Evolutionary conservation across 1,140 invertebrate species (phyloP), one percentile per base, ranked within the genome.

Genomic region (Drosophila subpulchrella): DNA sequence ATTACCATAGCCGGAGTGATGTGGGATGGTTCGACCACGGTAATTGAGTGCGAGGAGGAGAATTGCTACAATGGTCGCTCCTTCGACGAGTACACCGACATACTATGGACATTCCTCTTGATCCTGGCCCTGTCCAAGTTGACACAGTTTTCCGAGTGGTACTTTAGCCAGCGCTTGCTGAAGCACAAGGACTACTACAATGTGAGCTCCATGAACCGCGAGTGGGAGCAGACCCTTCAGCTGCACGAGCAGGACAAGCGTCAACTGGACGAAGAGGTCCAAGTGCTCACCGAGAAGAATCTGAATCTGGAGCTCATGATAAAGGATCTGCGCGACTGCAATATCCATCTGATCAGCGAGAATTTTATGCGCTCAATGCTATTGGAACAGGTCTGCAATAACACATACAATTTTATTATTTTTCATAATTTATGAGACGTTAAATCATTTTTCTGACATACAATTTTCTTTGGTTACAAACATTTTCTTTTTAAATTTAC

Each of bases 151-250:
- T 76, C 71, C 6, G 78, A 85, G 6, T 55, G 71, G 6, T 82
- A 88, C 54, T 30, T 86, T 4, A 53, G 56, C 10, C 56, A 63
- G n/a, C 81, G 66, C 12, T 55, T 82, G 3, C 17, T 60, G 10
- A n/a, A 20, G 13, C 71, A 57, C 10, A 48, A 66, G 10, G 54
- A 62, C 10, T 17, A 30, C 32, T 41, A 7, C 2, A 71, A 81
- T 20, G 38, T 79, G 8, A 61, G 56, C 6, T 15, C 65, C 4
- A 60, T 82, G 3, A 73, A 75, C n/a, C 41, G 78, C 7, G 66
- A 86, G 7, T 86, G 82, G 82, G 83, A 81, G 24, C 24, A 75
- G 17, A 82, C 75, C 0, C 39, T 82, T 0, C 47, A 71, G 8
- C n/a, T 74, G 0, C 78, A 86, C 17, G 78, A 86, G 17, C 38